phyloP scores from a whole-genome alignment of 2,113 vertebrate species.

The Leucopsar rothschildi region DNA sequence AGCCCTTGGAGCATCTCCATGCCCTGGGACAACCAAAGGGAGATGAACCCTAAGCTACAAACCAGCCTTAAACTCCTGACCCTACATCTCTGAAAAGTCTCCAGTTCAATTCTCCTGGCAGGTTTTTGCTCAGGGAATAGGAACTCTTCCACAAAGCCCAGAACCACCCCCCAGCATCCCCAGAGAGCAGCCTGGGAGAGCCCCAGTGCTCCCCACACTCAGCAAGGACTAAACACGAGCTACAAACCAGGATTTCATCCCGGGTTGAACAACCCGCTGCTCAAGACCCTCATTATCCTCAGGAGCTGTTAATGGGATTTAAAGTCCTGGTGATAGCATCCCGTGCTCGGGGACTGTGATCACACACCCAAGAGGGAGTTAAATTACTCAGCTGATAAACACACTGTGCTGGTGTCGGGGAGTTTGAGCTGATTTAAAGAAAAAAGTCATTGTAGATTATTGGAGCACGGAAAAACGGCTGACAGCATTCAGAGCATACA shows the following conservation, averaged over 20 bases:
- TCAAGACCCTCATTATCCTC: constrained; percentile 8
- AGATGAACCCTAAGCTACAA: not conserved
- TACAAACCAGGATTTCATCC: not conserved
- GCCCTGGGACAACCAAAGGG: not conserved
- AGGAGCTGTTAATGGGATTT: not conserved
- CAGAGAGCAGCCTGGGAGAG: not conserved
- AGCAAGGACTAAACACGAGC: not conserved
- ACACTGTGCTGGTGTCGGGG: not conserved
- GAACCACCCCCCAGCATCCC: not conserved
- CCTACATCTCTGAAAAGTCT: not conserved
- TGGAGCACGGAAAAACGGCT: fast-evolving
- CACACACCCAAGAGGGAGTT: not conserved
- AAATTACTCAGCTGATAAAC: not conserved
- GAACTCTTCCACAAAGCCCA: not conserved
- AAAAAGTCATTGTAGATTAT: not conserved
- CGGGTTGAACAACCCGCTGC: not conserved
- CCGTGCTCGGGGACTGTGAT: not conserved
- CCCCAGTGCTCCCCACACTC: not conserved
- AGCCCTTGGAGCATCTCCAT: not conserved
- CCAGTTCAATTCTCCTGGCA: not conserved
- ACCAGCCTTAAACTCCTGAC: not conserved
- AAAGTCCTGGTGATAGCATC: not conserved
- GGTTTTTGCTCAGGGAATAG: not conserved
- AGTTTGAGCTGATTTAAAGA: not conserved
- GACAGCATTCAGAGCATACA: not conserved